These are phyloP conservation scores for Picus viridis DNA, from an alignment of 2,797 vertebrate species.

Conservation along the genomic window DNA sequence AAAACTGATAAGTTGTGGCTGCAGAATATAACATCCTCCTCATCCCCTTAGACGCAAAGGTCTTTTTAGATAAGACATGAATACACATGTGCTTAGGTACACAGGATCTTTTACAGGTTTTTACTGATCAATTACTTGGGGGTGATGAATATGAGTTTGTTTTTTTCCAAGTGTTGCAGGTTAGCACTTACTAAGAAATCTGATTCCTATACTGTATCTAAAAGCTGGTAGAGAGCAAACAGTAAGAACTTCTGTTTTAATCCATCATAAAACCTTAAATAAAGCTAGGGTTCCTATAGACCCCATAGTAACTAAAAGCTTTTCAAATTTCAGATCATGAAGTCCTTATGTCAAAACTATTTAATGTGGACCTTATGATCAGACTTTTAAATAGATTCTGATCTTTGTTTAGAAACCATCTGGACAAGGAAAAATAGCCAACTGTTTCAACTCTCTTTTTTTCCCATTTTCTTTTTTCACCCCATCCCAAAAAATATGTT, in stretches of 20 bases:
- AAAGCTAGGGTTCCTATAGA: background rate
- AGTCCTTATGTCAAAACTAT: constrained; percentile 13
- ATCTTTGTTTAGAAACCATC: constrained; percentile 65
- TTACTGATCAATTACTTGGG: background rate
- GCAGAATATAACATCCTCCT: background rate
- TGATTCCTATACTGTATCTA: background rate
- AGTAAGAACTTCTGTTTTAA: background rate
- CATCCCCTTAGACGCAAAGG: background rate
- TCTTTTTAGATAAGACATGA: background rate
- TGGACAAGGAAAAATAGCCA: constrained; percentile 63
- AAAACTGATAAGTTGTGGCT: background rate
- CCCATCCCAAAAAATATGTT: constrained; percentile 18
- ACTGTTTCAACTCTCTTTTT: constrained; percentile 35
- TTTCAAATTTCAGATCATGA: constrained; percentile 7
- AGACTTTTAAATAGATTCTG: constrained; percentile 38
- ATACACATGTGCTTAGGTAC: background rate
- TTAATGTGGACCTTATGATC: constrained; percentile 14
- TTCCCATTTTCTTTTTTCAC: background rate
- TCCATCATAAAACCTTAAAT: background rate
- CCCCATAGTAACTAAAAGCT: background rate
- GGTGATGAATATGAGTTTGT: background rate
- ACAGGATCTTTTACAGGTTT: background rate
- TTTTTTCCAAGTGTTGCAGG: background rate
- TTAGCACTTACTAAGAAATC: background rate
- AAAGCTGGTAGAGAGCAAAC: background rate